These are phyloP conservation scores for Porites evermanni DNA, from an alignment of 92 coral and sea anemone genomes.

Conservation along the genomic window DNA sequence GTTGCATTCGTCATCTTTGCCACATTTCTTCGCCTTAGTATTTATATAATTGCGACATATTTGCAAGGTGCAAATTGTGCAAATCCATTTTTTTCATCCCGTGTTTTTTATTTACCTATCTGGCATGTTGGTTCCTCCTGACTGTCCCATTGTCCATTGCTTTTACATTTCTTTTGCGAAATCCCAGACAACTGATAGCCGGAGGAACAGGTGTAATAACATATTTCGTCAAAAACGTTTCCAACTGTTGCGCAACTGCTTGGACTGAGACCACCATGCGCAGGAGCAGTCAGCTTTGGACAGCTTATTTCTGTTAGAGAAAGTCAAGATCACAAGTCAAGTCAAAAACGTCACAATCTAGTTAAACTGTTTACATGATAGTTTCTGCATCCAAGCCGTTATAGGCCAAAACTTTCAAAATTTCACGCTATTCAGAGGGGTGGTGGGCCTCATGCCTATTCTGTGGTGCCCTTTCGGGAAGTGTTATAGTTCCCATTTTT, in stretches of 20 bases:
- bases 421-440: no score
- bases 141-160: constrained; percentile 72
- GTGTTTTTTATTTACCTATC: constrained; percentile 33
- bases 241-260: constrained; percentile 68
- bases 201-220: constrained; percentile 70
- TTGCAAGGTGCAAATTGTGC: no score
- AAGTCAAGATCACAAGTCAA: neutral
- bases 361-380: no score
- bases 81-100: no score
- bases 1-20: no score
- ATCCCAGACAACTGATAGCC: constrained; percentile 70
- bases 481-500: no score
- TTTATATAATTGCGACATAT: no score
- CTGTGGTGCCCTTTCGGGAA: no score
- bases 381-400: no score
- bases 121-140: constrained; percentile 66
- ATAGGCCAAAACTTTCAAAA: no score
- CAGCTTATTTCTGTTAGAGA: constrained; percentile 68
- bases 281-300: constrained; percentile 68
- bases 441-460: no score
- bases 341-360: neutral
- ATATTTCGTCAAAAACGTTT: constrained; percentile 57
- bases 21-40: no score
- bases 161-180: constrained; percentile 66
- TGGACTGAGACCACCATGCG: constrained; percentile 78